Percentiles rank a stretch among this genome's conserved stretches.
Evolutionary conservation across 37 sponge, comb jelly and placozoan species (phyloP).

Genomic region (Oopsacas minuta): DNA sequence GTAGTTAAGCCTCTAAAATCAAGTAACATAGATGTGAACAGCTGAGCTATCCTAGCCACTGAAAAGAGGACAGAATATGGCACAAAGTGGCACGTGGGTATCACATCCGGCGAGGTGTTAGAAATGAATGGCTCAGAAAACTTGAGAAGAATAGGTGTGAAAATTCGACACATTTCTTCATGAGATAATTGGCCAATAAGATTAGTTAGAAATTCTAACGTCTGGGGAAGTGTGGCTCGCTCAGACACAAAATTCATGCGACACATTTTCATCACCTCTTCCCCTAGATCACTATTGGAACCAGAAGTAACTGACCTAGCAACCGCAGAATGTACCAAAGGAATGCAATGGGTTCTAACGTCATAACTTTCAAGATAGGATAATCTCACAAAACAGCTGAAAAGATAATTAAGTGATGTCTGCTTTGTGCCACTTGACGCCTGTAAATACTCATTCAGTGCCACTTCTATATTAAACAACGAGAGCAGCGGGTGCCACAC

Average conservation of each 20-base stretch:
- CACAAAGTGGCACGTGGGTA: neutral
- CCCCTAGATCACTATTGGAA: neutral
- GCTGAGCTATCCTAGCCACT: neutral
- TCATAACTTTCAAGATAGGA: neutral
- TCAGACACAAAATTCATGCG: conserved; percentile 3
- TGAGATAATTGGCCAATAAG: neutral
- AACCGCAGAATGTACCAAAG: neutral
- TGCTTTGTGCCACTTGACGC: neutral
- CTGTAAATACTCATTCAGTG: neutral
- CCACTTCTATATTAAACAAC: neutral
- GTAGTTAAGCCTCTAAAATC: neutral
- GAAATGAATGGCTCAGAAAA: neutral
- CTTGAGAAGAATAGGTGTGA: neutral
- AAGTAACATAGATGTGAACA: neutral
- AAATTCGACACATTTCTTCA: neutral
- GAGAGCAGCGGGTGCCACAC: conserved; percentile 15
- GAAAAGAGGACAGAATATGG: neutral
- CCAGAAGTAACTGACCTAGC: neutral
- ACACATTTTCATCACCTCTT: neutral
- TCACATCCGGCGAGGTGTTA: neutral
- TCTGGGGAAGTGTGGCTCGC: neutral
- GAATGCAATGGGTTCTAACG: neutral
- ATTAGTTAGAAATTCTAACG: neutral
- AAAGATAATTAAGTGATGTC: neutral
- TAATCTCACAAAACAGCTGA: neutral